A percentile compares a stretch with the other conserved stretches of the same genome.
phyloP scores from a whole-genome alignment of 2,797 vertebrate species.

The Anomalospiza imberbis region DNA sequence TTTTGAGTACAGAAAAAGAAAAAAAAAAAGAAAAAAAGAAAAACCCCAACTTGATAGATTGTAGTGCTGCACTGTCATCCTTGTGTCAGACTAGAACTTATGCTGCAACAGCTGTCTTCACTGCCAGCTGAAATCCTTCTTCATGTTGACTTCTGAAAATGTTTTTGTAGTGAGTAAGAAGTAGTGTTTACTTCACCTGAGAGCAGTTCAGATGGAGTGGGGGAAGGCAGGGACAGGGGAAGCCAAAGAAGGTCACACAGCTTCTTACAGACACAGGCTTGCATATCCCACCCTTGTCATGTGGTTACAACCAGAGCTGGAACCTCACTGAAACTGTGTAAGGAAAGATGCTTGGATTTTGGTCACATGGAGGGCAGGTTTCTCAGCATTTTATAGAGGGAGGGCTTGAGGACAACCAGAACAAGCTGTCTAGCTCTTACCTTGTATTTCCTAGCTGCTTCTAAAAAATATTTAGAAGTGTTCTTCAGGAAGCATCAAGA shows the following conservation, averaged over 20 bases:
- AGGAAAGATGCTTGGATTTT: not conserved
- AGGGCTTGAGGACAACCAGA: not conserved
- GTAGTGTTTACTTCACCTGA: conserved; percentile 36
- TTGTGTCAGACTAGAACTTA: not conserved
- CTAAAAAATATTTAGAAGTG: not conserved
- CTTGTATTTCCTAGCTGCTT: not conserved
- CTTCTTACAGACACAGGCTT: not conserved
- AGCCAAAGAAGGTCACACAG: not conserved
- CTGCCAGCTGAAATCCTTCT: conserved; percentile 3
- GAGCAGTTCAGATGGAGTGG: not conserved
- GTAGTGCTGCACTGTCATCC: not conserved
- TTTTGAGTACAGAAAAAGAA: not conserved
- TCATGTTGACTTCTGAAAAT: conserved; percentile 38
- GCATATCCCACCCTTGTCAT: not conserved
- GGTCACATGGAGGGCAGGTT: not conserved
- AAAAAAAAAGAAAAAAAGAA: not conserved
- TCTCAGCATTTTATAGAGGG: not conserved
- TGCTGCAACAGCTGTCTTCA: not conserved
- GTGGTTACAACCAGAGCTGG: not conserved
- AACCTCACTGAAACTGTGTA: not conserved
- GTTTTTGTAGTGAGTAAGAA: conserved; percentile 42
- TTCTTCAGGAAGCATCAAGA: not conserved
- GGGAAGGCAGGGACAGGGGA: not conserved
- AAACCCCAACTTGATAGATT: not conserved
- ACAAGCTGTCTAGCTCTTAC: not conserved